A percentile compares a stretch with the other conserved stretches of the same genome.
Evolutionary conservation across 2,888 invertebrate genomes (phyloP).

Genomic region (Fissipunctia ypsillon): DNA sequence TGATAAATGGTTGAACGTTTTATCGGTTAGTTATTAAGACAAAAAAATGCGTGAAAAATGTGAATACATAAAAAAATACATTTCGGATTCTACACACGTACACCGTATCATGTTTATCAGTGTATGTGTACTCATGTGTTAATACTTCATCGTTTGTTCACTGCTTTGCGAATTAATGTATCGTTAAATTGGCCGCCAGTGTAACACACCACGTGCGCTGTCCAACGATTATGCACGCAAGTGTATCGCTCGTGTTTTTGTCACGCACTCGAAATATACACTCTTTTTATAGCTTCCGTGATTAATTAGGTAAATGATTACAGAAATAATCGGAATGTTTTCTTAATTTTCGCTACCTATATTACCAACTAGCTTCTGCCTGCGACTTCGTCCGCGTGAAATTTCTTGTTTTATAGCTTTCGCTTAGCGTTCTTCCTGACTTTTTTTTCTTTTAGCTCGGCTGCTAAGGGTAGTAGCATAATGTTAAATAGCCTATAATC

Average conservation of each 20-base stretch:
- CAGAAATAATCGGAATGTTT: not conserved
- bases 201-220: constrained; percentile 67
- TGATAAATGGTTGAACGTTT: not conserved
- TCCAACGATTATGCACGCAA: constrained; percentile 67
- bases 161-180: constrained; percentile 69
- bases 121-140: constrained; percentile 58
- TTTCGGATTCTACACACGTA: constrained; percentile 29
- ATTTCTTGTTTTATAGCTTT: no score
- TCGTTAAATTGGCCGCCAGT: constrained; percentile 70
- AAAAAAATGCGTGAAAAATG: constrained; percentile 27
- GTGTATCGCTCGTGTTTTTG: constrained; percentile 60
- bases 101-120: constrained; percentile 50
- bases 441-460: no score
- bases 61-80: not conserved
- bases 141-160: constrained; percentile 58
- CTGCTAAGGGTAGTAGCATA: no score
- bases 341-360: not conserved
- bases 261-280: constrained; percentile 54
- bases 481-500: no score
- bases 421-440: no score
- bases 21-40: not conserved
- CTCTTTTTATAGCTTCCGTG: constrained; percentile 34
- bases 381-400: no score
- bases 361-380: no score
- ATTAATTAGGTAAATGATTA: constrained; percentile 39